Evolutionary conservation across 2,113 vertebrate species (phyloP).

Genomic region (Podilymbus podiceps): DNA sequence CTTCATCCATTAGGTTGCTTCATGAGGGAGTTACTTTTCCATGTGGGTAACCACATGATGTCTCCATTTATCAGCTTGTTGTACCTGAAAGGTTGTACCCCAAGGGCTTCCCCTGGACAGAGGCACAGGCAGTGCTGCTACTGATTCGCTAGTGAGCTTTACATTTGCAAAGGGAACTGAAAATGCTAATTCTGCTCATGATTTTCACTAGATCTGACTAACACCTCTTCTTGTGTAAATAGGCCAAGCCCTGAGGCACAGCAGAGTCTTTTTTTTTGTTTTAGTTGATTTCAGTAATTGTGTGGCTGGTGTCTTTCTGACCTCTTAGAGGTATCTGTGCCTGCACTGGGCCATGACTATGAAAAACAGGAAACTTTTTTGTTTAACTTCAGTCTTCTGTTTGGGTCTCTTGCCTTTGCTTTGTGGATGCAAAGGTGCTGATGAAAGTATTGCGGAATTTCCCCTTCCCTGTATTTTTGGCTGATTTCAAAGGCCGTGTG

Average conservation of each 20-base stretch:
- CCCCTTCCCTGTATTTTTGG: background rate
- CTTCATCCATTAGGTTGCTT: background rate
- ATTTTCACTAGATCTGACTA: background rate
- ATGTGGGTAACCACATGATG: background rate
- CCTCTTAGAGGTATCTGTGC: background rate
- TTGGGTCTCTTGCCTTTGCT: background rate
- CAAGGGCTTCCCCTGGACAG: background rate
- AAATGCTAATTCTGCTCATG: background rate
- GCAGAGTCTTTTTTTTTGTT: background rate
- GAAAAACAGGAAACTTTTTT: conserved; percentile 45
- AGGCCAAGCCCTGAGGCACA: background rate
- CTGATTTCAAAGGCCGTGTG: background rate
- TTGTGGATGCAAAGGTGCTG: background rate
- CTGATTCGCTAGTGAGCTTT: background rate
- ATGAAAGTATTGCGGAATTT: background rate
- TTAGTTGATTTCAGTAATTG: background rate
- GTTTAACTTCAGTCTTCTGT: background rate
- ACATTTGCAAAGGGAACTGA: background rate
- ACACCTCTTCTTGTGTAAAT: background rate
- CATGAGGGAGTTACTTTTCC: background rate
- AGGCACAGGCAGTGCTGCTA: background rate
- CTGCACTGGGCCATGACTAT: background rate
- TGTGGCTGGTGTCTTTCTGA: conserved; percentile 22
- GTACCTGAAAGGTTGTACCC: background rate
- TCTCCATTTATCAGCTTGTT: background rate